Conservation (phyloP, 2,113 vertebrate genomes). For the Psittacus erithacus region DNA sequence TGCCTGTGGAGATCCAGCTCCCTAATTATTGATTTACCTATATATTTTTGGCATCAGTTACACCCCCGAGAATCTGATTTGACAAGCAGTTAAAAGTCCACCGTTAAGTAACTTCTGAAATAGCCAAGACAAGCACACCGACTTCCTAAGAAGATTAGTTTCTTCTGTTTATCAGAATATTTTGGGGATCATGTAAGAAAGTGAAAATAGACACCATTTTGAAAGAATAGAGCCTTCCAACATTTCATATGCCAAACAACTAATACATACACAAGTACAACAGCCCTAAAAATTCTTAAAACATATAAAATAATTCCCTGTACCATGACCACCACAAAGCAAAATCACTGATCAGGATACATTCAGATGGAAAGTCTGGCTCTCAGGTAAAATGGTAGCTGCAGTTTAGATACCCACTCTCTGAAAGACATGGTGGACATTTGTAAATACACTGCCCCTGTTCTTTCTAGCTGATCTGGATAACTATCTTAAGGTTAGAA, state of each 20-base stretch:
- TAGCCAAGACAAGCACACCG: slow-evolving; percentile 48
- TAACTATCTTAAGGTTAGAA: neutral
- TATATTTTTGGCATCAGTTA: slow-evolving; percentile 42
- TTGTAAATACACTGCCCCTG: neutral
- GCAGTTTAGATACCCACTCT: neutral
- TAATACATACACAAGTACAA: neutral
- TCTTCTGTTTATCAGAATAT: slow-evolving; percentile 51
- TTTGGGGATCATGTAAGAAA: neutral
- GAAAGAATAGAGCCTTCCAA: slow-evolving; percentile 22
- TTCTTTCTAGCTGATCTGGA: neutral
- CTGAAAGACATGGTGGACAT: neutral
- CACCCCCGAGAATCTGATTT: slow-evolving; percentile 17
- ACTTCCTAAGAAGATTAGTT: slow-evolving; percentile 48
- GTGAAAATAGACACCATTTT: slow-evolving; percentile 3
- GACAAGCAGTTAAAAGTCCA: slow-evolving; percentile 44
- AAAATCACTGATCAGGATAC: neutral
- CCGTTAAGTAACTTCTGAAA: slow-evolving; percentile 51
- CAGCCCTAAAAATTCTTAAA: neutral
- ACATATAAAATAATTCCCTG: neutral
- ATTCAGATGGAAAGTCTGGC: neutral
- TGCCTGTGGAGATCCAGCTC: slow-evolving; percentile 22
- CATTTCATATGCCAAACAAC: neutral
- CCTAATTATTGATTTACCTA: slow-evolving; percentile 48
- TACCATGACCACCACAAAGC: neutral
- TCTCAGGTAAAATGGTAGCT: neutral